phyloP scores from a whole-genome alignment of 2,113 vertebrate genomes.

The Melanerpes formicivorus region DNA sequence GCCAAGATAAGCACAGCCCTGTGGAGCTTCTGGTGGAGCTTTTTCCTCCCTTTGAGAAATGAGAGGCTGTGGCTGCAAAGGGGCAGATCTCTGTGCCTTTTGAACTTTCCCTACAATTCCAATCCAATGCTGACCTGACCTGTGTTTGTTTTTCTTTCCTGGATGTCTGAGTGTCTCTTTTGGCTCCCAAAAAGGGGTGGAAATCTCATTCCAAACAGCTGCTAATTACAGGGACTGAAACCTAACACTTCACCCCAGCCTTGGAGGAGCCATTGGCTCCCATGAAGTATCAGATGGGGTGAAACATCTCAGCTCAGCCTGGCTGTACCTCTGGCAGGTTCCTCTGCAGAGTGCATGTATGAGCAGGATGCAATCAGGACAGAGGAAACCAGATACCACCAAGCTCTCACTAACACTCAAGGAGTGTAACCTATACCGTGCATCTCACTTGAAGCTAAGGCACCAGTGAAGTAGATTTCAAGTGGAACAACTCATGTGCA shows the following conservation, averaged over 20 bases:
- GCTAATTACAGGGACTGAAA: slow-evolving; percentile 42
- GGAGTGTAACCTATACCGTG: neutral
- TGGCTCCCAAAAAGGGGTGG: slow-evolving; percentile 7
- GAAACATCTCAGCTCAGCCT: neutral
- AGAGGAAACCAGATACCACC: neutral
- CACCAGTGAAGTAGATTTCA: neutral
- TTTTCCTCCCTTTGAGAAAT: neutral
- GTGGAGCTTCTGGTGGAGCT: neutral
- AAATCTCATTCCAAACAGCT: neutral
- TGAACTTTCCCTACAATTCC: neutral
- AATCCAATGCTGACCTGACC: neutral
- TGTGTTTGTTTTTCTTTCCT: slow-evolving; percentile 29
- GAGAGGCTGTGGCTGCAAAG: neutral
- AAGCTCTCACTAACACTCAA: neutral
- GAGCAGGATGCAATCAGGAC: neutral
- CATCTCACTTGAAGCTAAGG: neutral
- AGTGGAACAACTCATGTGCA: neutral
- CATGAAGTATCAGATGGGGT: slow-evolving; percentile 2
- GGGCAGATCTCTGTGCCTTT: neutral
- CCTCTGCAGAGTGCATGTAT: neutral
- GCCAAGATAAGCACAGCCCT: neutral
- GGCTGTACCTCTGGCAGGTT: neutral
- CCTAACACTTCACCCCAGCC: neutral
- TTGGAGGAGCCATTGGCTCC: neutral
- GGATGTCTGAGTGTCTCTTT: neutral